Evolutionary conservation across 2,888 invertebrate species (phyloP).

Genomic region (Ecliptopera silaceata): DNA sequence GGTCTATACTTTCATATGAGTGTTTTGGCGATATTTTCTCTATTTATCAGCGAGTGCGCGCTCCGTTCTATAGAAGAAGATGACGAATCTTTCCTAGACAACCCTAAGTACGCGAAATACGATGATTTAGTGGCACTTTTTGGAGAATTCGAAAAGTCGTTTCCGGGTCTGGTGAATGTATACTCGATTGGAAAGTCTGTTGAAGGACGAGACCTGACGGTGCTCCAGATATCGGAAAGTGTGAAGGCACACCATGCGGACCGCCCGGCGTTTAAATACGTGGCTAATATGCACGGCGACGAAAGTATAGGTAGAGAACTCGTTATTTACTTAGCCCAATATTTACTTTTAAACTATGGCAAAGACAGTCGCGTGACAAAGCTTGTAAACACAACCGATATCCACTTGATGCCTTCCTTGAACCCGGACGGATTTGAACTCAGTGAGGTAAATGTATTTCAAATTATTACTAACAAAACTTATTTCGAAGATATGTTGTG

Average conservation of each 20-base stretch:
- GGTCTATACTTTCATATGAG: conserved; percentile 50
- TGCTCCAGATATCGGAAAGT: conserved; percentile 90
- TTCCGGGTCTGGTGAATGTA: conserved; percentile 87
- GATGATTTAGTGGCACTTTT: conserved; percentile 87
- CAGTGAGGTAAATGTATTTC: conserved; percentile 84
- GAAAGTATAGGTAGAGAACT: conserved; percentile 94
- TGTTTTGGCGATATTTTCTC: conserved; percentile 60
- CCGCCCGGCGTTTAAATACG: conserved; percentile 96
- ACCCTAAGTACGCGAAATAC: conserved; percentile 87
- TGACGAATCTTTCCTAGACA: conserved; percentile 81
- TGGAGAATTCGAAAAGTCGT: conserved; percentile 82
- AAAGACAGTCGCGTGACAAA: conserved; percentile 86
- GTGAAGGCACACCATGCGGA: conserved; percentile 79
- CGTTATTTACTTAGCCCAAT: conserved; percentile 91
- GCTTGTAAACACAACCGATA: conserved; percentile 93
- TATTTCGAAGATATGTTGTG: background rate
- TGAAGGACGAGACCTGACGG: conserved; percentile 90
- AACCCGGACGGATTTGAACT: conserved; percentile 98
- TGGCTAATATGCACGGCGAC: conserved; percentile 98
- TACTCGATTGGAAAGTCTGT: conserved; percentile 93
- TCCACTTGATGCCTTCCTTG: conserved; percentile 97
- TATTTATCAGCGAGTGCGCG: conserved; percentile 60
- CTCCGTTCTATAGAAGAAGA: conserved; percentile 61
- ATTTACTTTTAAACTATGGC: conserved; percentile 91
- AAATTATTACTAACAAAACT: no score